phyloP scores from a whole-genome alignment of 2,888 invertebrate species.

The Thecophora atra region DNA sequence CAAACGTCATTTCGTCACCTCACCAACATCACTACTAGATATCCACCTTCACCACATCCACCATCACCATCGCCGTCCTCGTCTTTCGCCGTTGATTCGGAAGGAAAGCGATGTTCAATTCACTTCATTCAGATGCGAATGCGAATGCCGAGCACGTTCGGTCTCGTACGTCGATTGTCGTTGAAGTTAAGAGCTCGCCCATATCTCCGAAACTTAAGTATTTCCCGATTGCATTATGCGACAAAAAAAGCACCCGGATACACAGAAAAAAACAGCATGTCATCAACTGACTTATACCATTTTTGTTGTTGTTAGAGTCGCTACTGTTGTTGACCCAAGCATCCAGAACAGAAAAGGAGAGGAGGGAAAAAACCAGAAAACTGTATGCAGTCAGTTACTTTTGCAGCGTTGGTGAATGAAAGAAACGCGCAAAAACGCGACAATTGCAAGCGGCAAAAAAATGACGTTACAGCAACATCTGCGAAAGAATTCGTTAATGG shows the following conservation, averaged over 20 bases:
- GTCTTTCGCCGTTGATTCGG: neutral
- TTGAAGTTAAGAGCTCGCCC: slow-evolving; percentile 9
- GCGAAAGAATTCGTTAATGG: slow-evolving; percentile 13
- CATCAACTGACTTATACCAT: slow-evolving; percentile 12
- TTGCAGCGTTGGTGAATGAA: neutral
- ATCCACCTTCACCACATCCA: neutral
- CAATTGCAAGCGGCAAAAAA: slow-evolving; percentile 13
- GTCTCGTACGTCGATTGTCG: slow-evolving; percentile 40
- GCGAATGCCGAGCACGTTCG: slow-evolving; percentile 54
- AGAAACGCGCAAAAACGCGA: slow-evolving; percentile 14
- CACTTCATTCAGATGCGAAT: slow-evolving; percentile 28
- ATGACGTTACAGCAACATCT: neutral
- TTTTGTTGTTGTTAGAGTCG: neutral
- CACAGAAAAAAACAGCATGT: neutral
- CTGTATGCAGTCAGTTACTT: neutral
- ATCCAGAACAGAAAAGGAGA: slow-evolving; percentile 2
- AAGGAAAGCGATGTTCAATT: neutral
- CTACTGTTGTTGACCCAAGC: too few relatives aligned
- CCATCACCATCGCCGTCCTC: neutral
- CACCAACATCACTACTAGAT: neutral
- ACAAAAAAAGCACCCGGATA: slow-evolving; percentile 27
- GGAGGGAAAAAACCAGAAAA: neutral
- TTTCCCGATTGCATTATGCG: slow-evolving; percentile 35
- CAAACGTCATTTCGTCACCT: neutral
- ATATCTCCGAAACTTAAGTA: slow-evolving; percentile 29